phyloP scores from a whole-genome alignment of 1,140 invertebrate genomes.

The Cepaea nemoralis region DNA sequence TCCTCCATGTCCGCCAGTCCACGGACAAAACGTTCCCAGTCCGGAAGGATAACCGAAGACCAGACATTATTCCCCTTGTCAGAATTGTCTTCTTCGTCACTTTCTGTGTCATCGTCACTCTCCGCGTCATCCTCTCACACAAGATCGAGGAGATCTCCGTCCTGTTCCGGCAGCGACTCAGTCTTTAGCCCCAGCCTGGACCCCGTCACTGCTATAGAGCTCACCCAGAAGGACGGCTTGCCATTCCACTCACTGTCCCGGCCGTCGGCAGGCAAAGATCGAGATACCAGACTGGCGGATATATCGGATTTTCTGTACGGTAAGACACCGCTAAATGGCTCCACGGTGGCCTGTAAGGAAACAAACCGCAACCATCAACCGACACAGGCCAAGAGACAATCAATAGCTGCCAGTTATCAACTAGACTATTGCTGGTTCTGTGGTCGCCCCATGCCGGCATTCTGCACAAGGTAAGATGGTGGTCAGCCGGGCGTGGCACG shows the following conservation, averaged over 20 bases:
- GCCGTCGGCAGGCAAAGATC: neutral
- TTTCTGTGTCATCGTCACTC: neutral
- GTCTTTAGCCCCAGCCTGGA: neutral
- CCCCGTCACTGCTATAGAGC: neutral
- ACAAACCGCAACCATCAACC: too few species aligned
- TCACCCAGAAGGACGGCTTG: neutral
- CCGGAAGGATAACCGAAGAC: neutral
- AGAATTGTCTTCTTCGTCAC: neutral
- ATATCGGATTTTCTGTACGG: too few species aligned
- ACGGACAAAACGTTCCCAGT: neutral
- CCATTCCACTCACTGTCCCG: neutral
- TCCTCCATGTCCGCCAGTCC: neutral
- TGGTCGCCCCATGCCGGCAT: slow-evolving; percentile 57
- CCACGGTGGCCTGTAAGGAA: too few species aligned
- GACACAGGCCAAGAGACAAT: slow-evolving; percentile 38
- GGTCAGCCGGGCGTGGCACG: neutral
- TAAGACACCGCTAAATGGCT: too few species aligned
- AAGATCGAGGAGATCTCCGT: neutral
- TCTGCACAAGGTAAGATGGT: neutral
- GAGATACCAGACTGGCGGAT: neutral
- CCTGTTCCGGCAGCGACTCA: slow-evolving; percentile 2
- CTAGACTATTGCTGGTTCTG: slow-evolving; percentile 68
- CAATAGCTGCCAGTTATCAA: slow-evolving; percentile 63
- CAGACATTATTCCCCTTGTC: neutral
- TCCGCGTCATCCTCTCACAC: neutral